phyloP scores from a whole-genome alignment of 2,113 vertebrate species.

The Podocnemis expansa region DNA sequence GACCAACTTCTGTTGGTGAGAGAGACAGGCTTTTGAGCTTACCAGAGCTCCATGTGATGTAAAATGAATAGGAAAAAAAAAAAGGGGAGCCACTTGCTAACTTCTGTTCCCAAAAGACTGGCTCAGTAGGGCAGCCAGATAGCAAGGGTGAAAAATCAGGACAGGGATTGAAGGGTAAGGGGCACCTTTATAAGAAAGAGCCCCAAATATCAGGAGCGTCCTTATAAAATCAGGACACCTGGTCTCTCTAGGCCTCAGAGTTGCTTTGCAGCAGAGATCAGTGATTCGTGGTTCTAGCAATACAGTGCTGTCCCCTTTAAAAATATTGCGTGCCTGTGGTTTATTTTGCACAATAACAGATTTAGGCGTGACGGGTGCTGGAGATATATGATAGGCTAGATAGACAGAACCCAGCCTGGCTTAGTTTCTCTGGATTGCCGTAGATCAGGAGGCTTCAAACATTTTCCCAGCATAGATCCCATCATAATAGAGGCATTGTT shows the following conservation, averaged over 20 bases:
- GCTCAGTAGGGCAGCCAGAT: too few species aligned
- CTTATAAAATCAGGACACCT: too few species aligned
- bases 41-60: too few species aligned
- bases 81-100: too few species aligned
- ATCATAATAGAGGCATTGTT: slow-evolving; percentile 35
- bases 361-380: slow-evolving; percentile 62
- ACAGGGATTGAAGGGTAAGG: too few species aligned
- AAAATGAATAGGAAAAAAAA: too few species aligned
- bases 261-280: slow-evolving; percentile 67
- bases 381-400: slow-evolving; percentile 41
- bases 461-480: slow-evolving; percentile 12
- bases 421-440: slow-evolving; percentile 36
- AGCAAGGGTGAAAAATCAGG: too few species aligned
- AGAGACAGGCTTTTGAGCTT: not conserved
- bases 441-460: slow-evolving; percentile 32
- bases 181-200: too few species aligned
- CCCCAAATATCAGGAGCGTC: too few species aligned
- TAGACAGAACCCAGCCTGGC: slow-evolving; percentile 40
- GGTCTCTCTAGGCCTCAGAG: slow-evolving; percentile 11
- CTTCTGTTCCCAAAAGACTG: too few species aligned
- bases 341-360: slow-evolving; percentile 66
- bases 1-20: not conserved
- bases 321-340: slow-evolving; percentile 59
- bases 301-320: slow-evolving; percentile 37
- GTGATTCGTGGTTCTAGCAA: slow-evolving; percentile 62